Evolutionary conservation across 2,797 vertebrate species (phyloP), one percentile per base, ranked within the genome.

Genomic region (Notolepis coatsorum): DNA sequence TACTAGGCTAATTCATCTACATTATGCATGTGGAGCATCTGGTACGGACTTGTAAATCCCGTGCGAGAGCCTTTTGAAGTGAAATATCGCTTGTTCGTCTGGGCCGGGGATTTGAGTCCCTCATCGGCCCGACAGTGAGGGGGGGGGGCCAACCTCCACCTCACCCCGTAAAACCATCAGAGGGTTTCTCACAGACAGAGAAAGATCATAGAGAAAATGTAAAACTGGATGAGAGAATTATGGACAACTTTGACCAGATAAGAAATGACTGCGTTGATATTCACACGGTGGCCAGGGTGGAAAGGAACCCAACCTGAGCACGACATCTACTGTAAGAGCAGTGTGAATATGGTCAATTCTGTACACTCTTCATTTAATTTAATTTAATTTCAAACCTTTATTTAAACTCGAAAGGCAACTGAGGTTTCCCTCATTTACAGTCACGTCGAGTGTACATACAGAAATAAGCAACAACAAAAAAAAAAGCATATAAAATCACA

Each of bases 241-340:
- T 25, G 2, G 23, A 46, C 2, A 15, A 12, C n/a, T 48, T 48
- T 28, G 6, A 48, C 7, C 13, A 28, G 7, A 27, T 15, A 57
- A 49, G n/a, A 68, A 39, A 39, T 27, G 3, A 17, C 10, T 27
- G 46, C 42, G n/a, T n/a, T n/a, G n/a, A n/a, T n/a, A n/a, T n/a
- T n/a, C n/a, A n/a, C n/a, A n/a, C n/a, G n/a, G n/a, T n/a, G n/a
- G n/a, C n/a, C n/a, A n/a, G n/a, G n/a, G n/a, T n/a, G n/a, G n/a
- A n/a, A n/a, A n/a, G n/a, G n/a, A n/a, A n/a, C n/a, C n/a, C n/a
- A n/a, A n/a, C n/a, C n/a, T n/a, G n/a, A n/a, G n/a, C n/a, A n/a
- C n/a, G n/a, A n/a, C n/a, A n/a, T n/a, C n/a, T n/a, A n/a, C n/a
- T n/a, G n/a, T n/a, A n/a, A n/a, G n/a, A n/a, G n/a, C n/a, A n/a